Evolutionary conservation across 2,113 vertebrate genomes (phyloP), one percentile per base, ranked within the genome.

Genomic region (Camarhynchus parvulus): DNA sequence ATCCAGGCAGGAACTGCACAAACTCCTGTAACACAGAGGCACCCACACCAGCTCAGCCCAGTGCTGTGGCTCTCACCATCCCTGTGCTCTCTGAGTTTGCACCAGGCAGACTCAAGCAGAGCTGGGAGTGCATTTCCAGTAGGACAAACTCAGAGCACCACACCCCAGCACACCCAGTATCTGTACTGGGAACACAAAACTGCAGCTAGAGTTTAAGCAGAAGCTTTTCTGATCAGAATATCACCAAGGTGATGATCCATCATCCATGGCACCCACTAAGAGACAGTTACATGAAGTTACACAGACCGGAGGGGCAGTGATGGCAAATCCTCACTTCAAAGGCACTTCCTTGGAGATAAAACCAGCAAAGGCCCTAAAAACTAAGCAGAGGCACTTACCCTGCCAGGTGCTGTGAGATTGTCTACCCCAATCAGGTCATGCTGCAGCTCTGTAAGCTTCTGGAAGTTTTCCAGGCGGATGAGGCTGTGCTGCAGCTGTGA

Each of bases 391-490:
- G 27, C 35, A 90, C 98, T 97, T 91, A 99, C 99, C 97, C 99
- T 98, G 55, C 99, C 98, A 0, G 99, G 98, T 15, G 98, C 96
- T 0, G 98, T 97, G 42, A 99, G 97, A 58, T 98, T 99, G 80
- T 99, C 99, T 1, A 99, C 95, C 25, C 99, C 99, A 1, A 99
- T 98, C 94, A 99, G 96, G 96, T 99, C 99, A 3, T 98, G 98
- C 97, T 99, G 99, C 76, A 99, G 98, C 98, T 99, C 99, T 0
- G 98, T 98, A 19, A 99, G 98, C 97, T 99, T 99, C 98, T 99
- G 99, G 88, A 99, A 99, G 30, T 99, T 99, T 92, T 99, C 99
- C 95, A 99, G 97, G 25, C 98, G 98, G 85, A 98, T 98, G 11
- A 99, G 98, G 89, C 99, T 99, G 95, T 98, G 98, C 95, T 98